These are phyloP conservation scores for Torymus auratus DNA, from an alignment of 2,888 invertebrate genomes.

Conservation along the genomic window DNA sequence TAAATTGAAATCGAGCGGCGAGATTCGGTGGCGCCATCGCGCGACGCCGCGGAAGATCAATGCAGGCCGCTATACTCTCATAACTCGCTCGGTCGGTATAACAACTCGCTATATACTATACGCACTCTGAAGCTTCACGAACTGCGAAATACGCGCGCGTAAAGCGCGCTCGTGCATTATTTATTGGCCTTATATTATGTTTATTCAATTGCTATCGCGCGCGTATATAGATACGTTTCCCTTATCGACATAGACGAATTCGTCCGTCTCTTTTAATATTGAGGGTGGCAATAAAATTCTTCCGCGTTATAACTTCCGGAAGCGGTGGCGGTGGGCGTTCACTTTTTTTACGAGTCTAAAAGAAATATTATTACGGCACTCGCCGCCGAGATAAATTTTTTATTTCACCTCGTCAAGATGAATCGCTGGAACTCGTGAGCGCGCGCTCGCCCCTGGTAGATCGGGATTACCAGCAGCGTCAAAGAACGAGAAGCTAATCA, in stretches of 20 bases:
- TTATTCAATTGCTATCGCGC: background rate
- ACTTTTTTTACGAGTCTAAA: background rate
- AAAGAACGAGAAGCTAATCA: conserved; percentile 48
- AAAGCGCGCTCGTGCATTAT: too few relatives aligned
- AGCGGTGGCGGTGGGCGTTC: too few relatives aligned
- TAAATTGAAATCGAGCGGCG: conserved; percentile 50
- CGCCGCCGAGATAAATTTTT: conserved; percentile 46
- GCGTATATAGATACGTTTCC: background rate
- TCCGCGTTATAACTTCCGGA: background rate
- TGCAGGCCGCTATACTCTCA: too few relatives aligned
- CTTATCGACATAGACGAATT: background rate
- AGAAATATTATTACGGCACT: conserved; percentile 7
- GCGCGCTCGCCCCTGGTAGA: background rate
- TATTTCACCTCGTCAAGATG: conserved; percentile 61
- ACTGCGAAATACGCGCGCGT: too few relatives aligned
- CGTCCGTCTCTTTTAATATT: background rate
- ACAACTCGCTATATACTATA: background rate
- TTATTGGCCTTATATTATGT: background rate
- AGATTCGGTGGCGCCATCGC: conserved; percentile 71
- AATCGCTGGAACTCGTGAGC: conserved; percentile 16
- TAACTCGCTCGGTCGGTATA: conserved; percentile 48
- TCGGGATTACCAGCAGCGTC: conserved; percentile 9
- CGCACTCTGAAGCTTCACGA: background rate
- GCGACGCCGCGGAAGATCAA: conserved; percentile 43
- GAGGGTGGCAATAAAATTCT: background rate